Evolutionary conservation across 1,140 invertebrate species (phyloP).

Genomic region (Habropoda laboriosa): DNA sequence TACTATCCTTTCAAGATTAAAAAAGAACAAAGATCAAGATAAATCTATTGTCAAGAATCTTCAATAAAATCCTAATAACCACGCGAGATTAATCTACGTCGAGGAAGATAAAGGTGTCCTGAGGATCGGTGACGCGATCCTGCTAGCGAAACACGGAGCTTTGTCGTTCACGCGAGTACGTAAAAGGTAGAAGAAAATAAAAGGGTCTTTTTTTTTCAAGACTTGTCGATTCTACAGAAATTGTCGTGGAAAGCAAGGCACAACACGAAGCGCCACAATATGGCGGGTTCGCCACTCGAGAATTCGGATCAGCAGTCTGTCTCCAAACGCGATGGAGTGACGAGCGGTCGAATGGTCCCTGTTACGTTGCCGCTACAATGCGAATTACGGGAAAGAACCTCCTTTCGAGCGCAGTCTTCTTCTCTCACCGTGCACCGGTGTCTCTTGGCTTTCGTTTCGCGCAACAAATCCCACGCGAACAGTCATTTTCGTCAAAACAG

Average conservation of each 20-base stretch:
- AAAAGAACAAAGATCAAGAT: background rate
- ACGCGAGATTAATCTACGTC: background rate
- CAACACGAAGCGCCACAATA: background rate
- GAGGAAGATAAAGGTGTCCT: background rate
- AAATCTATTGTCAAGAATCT: background rate
- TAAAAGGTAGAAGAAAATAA: conserved; percentile 3
- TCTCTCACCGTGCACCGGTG: conserved; percentile 35
- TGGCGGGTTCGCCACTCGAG: conserved; percentile 19
- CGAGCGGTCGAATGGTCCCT: conserved; percentile 34
- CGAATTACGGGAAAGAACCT: background rate
- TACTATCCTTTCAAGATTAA: background rate
- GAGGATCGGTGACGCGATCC: background rate
- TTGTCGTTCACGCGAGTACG: background rate
- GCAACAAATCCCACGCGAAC: conserved; percentile 24
- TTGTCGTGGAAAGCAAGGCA: conserved; percentile 26
- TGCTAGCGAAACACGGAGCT: background rate
- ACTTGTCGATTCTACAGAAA: conserved; percentile 13
- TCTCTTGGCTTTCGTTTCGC: conserved; percentile 14
- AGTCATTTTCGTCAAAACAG: conserved; percentile 63
- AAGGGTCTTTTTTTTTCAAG: no score
- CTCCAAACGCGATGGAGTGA: background rate
- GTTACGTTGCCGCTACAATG: background rate
- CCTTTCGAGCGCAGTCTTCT: conserved; percentile 29
- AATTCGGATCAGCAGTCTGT: conserved; percentile 28
- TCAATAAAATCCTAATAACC: background rate